Evolutionary conservation across 2,888 invertebrate species (phyloP), one percentile per base, ranked within the genome.

Genomic region (Torymus auratus): DNA sequence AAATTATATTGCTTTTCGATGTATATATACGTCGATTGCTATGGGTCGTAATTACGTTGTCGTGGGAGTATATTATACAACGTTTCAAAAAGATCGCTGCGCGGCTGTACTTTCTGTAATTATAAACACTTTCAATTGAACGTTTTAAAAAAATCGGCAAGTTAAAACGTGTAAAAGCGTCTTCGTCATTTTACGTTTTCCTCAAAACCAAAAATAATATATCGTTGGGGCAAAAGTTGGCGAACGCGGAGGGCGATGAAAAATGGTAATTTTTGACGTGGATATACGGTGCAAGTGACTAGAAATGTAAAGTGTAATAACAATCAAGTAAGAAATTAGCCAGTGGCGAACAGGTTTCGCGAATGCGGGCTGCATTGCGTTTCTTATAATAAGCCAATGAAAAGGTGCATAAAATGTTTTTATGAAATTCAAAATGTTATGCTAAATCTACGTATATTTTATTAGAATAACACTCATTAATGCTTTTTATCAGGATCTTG

Each of bases 191-290:
- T 28, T 28, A 2, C 28, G 28, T 5, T 28, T 28, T 7, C 28
- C 28, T 28, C 28, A 7, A 28, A 7, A 28, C 3, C 7, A 5
- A 28, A 28, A 28, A 28, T 28, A 3, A 20, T 20, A 20, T 20
- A 28, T 28, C 28, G 28, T 28, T 28, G 28, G 28, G 28, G 28
- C 2, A 28, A 28, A 28, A 7, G 28, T 7, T 0, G 28, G 28
- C 3, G 7, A 28, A 28, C 3, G 28, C 28, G 1, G 28, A 28
- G 28, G 7, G 7, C 28, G 61, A 17, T 52, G 64, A 17, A 65
- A 74, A 61, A 72, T 67, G 50, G n/a, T 78, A 73, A 73, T 79
- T 73, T 73, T 62, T 67, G 52, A 62, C 67, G 72, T 72, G 17
- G 20, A 20, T 69, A 60, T 7, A 77, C 62, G 23, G 5, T 65